Evolutionary conservation across 2,113 vertebrate species (phyloP), one percentile per base, ranked within the genome.

Genomic region (Choloepus hoffmanni): DNA sequence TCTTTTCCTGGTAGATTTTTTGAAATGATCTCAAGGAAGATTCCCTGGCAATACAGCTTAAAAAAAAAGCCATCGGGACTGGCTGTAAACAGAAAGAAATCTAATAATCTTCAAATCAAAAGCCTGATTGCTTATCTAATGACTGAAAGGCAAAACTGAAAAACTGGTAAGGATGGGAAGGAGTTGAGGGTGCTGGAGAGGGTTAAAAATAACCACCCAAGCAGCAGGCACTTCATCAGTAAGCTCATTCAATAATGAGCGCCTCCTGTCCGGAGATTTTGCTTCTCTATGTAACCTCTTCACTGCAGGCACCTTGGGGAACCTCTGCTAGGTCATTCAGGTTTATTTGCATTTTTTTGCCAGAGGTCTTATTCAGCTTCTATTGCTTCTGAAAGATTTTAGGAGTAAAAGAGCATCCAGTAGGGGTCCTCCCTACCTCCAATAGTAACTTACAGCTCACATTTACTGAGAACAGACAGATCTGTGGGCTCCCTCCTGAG

Each of bases 21-120:
- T 50, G 76, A 92, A 95, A 90, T 12, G 33, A 63, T 70, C 55
- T 94, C 83, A 67, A 88, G 58, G 81, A 95, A 55, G 43, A 84
- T 53, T 93, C 77, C 16, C 24, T 24, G 36, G 6, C 36, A 78
- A 85, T 3, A 36, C 50, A 77, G 45, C 13, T 13, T 43, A 78
- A 53, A 28, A 60, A 60, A 60, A 60, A 60, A 60, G 5, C 21
- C 36, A 16, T 0, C 16, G 4, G 14, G 14, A 81, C 50, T 81
- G 21, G 43, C 65, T 79, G 14, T 19, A 73, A 48, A 94, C 8
- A 40, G 55, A 79, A 68, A 72, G 43, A 89, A 62, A n/a, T 33
- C 48, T 19, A 83, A 43, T 23, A 28, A 16, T 18, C n/a, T 67
- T 82, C 33, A 79, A 45, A 65, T 21, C 5, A 60, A n/a, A 36